Conservation (phyloP, 2,113 vertebrate species). For the Pseudolaguvia tuberculata region DNA sequence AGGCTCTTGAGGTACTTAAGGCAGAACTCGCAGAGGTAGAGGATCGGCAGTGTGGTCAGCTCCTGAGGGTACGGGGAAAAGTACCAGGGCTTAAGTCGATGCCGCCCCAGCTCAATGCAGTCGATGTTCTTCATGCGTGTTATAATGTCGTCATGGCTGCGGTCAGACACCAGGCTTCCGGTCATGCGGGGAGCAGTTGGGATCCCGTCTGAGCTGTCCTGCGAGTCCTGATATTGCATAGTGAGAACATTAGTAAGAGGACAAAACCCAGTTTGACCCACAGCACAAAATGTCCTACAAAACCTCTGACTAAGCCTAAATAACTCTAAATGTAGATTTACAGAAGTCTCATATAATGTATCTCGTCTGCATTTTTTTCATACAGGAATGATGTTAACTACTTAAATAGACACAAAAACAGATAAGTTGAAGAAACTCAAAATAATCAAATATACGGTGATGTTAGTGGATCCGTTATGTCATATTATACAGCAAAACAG, state of each 20-base stretch:
- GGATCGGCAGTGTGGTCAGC: constrained; percentile 82
- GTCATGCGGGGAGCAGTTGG: constrained; percentile 88
- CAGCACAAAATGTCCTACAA: background rate
- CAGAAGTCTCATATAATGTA: background rate
- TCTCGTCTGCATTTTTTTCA: too few relatives aligned
- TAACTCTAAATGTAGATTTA: background rate
- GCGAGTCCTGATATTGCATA: constrained; percentile 75
- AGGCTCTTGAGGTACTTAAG: constrained; percentile 93
- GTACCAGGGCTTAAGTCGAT: constrained; percentile 93
- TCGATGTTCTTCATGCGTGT: constrained; percentile 95
- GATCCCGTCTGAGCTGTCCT: constrained; percentile 90
- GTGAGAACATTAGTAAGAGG: background rate
- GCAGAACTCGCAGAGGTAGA: constrained; percentile 96
- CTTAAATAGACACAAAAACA: too few relatives aligned
- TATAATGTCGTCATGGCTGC: constrained; percentile 92
- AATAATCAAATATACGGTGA: background rate
- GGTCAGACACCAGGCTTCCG: constrained; percentile 86
- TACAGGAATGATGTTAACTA: background rate
- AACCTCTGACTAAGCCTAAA: background rate
- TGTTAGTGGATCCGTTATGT: background rate
- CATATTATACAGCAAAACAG: constrained; percentile 52
- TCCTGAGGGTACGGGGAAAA: constrained; percentile 93
- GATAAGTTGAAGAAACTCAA: background rate
- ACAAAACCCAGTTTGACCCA: background rate
- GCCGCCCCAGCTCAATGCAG: constrained; percentile 89